Evolutionary conservation across 1,140 invertebrate genomes (phyloP), one percentile per base, ranked within the genome.

Genomic region (Neodiprion pinetum): DNA sequence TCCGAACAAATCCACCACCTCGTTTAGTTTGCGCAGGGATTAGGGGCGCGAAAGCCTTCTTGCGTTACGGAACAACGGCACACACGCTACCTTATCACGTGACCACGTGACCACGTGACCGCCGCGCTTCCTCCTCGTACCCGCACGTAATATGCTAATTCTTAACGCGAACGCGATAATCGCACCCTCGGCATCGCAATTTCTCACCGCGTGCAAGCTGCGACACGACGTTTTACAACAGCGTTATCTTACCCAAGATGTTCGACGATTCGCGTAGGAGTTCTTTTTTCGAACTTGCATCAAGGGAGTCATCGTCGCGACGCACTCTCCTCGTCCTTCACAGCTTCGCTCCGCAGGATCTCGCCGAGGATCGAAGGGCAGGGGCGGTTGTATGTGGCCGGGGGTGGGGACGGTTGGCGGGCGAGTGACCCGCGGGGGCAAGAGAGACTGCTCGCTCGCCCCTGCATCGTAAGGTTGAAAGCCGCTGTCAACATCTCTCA

Each of bases 401-500:
- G 28, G 28, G 28, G 28, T 40, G 28, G 28, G 28, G 28, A 1
- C 5, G 28, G 28, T 3, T 40, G n/a, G 53, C 3, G 53, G 53
- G 11, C 53, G 53, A 61, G 53, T 61, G 53, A 61, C 53, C 53
- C n/a, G 53, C 53, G 53, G 53, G 53, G 53, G 11, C n/a, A 17
- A 17, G n/a, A 61, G n/a, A 17, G 53, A 61, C 53, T 12, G 53
- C 53, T 61, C 11, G 53, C 53, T 61, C 53, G 53, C 53, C 53
- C 53, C 53, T 61, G 53, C 53, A 61, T 61, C 53, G 80, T 78
- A 80, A 85, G 82, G 85, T 87, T 88, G 86, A 88, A 89, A 88
- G 88, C 88, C 84, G 84, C 86, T 88, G 88, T 89, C 87, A 88
- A 88, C 86, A 86, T 87, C 87, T 87, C 88, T 89, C 87, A 89